Conservation (phyloP, 92 coral and sea anemone species). For the Epizoanthus illoricatus region DNA sequence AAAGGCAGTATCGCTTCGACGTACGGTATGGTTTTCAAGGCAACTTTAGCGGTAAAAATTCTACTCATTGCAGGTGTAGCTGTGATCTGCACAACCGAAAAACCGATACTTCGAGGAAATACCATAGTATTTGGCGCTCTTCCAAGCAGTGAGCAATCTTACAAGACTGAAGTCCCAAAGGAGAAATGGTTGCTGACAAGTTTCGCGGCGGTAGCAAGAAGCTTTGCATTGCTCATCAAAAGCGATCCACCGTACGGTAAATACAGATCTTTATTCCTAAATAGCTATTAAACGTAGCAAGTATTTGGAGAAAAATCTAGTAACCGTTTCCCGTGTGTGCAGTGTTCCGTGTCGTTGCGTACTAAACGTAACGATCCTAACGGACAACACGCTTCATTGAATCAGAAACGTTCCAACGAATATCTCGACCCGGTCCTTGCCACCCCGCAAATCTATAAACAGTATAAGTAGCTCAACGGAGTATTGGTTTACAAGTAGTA, state of each 20-base stretch:
- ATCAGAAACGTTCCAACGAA: neutral
- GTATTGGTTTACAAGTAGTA: no score
- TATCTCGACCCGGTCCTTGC: no score
- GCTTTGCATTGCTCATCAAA: slow-evolving; percentile 51
- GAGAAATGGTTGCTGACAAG: slow-evolving; percentile 72
- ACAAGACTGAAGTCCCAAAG: slow-evolving; percentile 53
- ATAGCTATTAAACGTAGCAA: neutral
- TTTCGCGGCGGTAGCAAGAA: slow-evolving; percentile 62
- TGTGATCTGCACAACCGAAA: neutral
- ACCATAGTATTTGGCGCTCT: slow-evolving; percentile 10
- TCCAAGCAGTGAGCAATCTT: slow-evolving; percentile 17
- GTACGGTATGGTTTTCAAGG: neutral
- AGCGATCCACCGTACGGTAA: slow-evolving; percentile 84
- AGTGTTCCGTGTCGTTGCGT: neutral
- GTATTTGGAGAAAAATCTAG: neutral
- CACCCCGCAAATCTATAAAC: no score
- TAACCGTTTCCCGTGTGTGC: neutral
- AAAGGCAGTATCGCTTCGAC: neutral
- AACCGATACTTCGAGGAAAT: slow-evolving; percentile 27
- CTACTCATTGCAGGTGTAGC: neutral
- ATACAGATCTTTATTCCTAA: neutral
- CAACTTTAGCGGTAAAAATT: neutral
- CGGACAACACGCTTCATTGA: neutral
- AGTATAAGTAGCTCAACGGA: no score
- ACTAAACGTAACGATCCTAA: neutral